A percentile compares a stretch with the other conserved stretches of the same genome.
Conservation (phyloP, 2,888 invertebrate genomes). For the Apotomis turbidana region DNA sequence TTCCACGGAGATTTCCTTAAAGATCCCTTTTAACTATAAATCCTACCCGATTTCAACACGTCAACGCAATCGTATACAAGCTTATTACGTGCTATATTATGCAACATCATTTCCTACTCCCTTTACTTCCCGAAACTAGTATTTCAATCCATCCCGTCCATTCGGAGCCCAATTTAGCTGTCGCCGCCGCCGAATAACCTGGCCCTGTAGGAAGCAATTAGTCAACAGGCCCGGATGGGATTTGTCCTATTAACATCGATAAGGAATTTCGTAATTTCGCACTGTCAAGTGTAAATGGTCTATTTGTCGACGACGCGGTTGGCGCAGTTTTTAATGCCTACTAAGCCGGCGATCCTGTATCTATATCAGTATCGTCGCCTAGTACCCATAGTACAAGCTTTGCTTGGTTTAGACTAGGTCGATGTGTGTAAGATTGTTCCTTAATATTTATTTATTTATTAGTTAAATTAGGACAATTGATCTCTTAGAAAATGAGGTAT, state of each 20-base stretch:
- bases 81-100: slow-evolving; percentile 11
- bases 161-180: slow-evolving; percentile 52
- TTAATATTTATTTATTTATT: too few relatives aligned
- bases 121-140: slow-evolving; percentile 22
- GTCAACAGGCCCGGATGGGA: slow-evolving; percentile 49
- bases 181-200: slow-evolving; percentile 52
- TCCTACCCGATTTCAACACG: background rate
- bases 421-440: too few relatives aligned
- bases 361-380: too few relatives aligned
- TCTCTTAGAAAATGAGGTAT: too few relatives aligned
- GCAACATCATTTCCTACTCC: background rate
- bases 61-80: background rate
- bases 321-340: too few relatives aligned
- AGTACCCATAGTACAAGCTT: too few relatives aligned
- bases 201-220: slow-evolving; percentile 61
- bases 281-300: background rate
- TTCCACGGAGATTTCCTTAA: background rate
- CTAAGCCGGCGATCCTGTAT: background rate
- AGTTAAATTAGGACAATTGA: too few relatives aligned
- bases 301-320: too few relatives aligned
- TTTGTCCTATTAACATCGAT: slow-evolving; percentile 3
- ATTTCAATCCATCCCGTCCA: slow-evolving; percentile 31
- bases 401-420: too few relatives aligned
- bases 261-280: background rate
- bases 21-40: background rate